Base-by-base conservation (phyloP, 2,888 invertebrate genomes). In the Callimorpha dominula region DNA sequence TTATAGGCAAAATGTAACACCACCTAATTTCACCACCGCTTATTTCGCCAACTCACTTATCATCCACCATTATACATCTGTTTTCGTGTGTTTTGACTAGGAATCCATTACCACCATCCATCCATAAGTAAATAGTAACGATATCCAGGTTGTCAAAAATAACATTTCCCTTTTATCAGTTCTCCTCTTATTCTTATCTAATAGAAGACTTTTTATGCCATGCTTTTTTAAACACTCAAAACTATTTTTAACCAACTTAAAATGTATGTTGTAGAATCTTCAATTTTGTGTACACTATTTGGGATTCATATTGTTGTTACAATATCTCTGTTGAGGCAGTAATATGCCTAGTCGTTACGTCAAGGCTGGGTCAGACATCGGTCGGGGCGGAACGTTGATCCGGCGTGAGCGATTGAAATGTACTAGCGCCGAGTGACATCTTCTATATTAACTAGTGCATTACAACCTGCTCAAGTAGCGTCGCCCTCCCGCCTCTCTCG, bases 41-140 rank as follows among this genome's bases (percentile, higher is more conserved):
- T 60, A 60, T 54, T 31, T 46, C 9, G 7, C 14, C 52, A n/a
- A 12, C 14, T 17, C 40, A 64, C 5, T 17, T 40, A 46, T 43
- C 64, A 60, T 42, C 57, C 17, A 64, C 31, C 52, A 43, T 15
- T 31, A 17, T 31, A 14, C 2, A 67, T 42, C n/a, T n/a, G 43
- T 70, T 70, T 54, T 43, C 14, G 52, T 64, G 54, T 70, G 64
- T 54, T 52, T 43, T 6, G 9, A 43, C 20, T 54, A 64, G 52
- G 20, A 70, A 54, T 15, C 52, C 43, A 20, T 50, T 14, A 31
- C 15, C 31, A 42, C 11, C 43, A 43, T 5, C 11, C 43, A 43
- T 5, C 20, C 14, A n/a, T 3, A 9, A 68, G 12, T 20, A 42
- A 42, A 64, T 17, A 42, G 8, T 46, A 46, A 46, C 43, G 6